Evolutionary conservation across 2,113 vertebrate genomes (phyloP), one percentile per base, ranked within the genome.

Genomic region (Dunckerocampus dactyliophorus): DNA sequence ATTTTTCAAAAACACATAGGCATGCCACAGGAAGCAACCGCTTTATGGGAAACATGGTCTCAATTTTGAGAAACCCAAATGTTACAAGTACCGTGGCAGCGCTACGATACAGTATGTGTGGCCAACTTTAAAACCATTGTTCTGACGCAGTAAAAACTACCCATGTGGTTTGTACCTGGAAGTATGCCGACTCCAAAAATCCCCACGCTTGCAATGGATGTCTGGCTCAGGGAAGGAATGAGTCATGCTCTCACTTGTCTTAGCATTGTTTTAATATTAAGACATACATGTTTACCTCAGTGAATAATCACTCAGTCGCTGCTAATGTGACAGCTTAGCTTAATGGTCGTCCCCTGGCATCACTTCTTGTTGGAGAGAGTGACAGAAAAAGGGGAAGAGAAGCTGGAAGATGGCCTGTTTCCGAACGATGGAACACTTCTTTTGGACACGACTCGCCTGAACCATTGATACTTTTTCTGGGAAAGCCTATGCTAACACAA

Each of bases 21-120:
- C 70, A 71, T 59, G 62, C 59, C 56, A 63, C 59, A 84, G 77
- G 75, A 84, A 77, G 63, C 65, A 65, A 19, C 12, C 8, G 60
- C 47, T 31, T 81, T 85, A 77, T 82, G 52, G 59, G 72, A 82
- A 82, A 81, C 53, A 42, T 82, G 78, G 74, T 81, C 42, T 71
- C 82, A 47, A 84, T 84, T 82, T 72, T 58, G 21, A 42, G 54
- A 47, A 51, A 47, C 56, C 75, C 67, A 79, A 77, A 77, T 48
- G 65, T 67, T 80, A 78, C 74, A 80, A 81, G 75, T 80, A 72
- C 51, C 16, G 42, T 42, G 39, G 77, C 73, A 78, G 67, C 68
- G 76, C 82, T 72, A 74, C 67, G 75, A 68, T 59, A 47, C 49
- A 78, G 74, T 78, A 74, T 71, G 70, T 73, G 82, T 46, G 43